These are phyloP conservation scores for Paramormyrops kingsleyae DNA, from an alignment of 2,113 vertebrate species.

Conservation along the genomic window DNA sequence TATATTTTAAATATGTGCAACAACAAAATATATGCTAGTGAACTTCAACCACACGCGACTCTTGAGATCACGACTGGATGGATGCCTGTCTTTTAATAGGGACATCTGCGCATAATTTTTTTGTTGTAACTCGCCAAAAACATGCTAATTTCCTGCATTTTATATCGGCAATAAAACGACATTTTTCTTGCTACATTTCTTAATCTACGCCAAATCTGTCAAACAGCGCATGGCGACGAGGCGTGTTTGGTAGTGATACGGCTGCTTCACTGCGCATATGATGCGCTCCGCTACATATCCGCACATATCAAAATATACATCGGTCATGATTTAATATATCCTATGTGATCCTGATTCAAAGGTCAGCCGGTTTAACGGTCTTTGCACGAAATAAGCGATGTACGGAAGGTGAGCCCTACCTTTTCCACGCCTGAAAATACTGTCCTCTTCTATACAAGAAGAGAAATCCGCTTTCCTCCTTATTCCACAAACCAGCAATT, in stretches of 20 bases:
- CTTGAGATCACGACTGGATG: not conserved
- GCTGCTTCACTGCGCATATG: not conserved
- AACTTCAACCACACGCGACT: not conserved
- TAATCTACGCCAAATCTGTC: not conserved
- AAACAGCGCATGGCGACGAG: not conserved
- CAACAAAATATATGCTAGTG: not conserved
- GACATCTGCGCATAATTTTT: not conserved
- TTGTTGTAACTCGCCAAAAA: not conserved
- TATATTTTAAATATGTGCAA: not conserved
- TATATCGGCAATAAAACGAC: not conserved
- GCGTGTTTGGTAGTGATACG: not conserved
- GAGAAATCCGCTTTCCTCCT: not conserved
- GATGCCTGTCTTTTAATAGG: not conserved
- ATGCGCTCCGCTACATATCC: not conserved
- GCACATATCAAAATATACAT: not conserved
- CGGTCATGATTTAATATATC: not conserved
- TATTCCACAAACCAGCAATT: not conserved
- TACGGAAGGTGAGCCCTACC: not conserved
- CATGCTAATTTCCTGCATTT: not conserved
- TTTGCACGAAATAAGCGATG: not conserved
- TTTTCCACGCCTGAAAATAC: conserved; percentile 1
- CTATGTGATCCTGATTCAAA: not conserved
- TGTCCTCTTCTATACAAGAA: not conserved
- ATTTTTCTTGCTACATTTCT: not conserved
- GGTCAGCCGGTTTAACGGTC: not conserved